A percentile compares a stretch with the other conserved stretches of the same genome.
Evolutionary conservation across 2,888 invertebrate species (phyloP).

Genomic region (Suillia variegata): DNA sequence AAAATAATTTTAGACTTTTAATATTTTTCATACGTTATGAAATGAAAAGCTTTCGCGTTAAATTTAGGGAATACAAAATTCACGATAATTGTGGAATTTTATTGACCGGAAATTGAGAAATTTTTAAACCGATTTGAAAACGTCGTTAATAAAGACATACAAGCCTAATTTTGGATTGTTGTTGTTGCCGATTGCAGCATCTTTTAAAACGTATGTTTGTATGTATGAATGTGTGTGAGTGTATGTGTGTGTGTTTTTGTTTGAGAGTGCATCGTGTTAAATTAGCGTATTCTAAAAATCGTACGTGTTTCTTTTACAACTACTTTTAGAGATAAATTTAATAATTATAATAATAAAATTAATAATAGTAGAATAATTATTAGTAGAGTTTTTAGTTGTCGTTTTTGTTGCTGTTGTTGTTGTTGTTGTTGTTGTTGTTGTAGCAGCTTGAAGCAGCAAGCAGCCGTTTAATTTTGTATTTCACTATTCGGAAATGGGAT

Average conservation of each 20-base stretch:
- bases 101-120: too few species aligned
- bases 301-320: too few species aligned
- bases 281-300: too few species aligned
- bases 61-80: too few species aligned
- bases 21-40: too few species aligned
- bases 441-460: background rate
- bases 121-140: background rate
- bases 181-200: background rate
- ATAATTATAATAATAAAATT: conserved; percentile 1
- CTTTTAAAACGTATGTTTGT: background rate
- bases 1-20: too few species aligned
- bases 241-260: conserved; percentile 3
- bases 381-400: conserved; percentile 1
- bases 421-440: background rate
- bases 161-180: background rate
- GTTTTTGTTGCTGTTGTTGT: conserved; percentile 3
- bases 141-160: background rate
- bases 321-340: background rate
- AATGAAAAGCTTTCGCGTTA: too few species aligned
- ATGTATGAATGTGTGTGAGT: background rate
- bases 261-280: background rate
- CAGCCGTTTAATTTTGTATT: background rate
- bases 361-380: background rate
- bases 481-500: conserved; percentile 52
- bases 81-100: too few species aligned